Evolutionary conservation across 1,140 invertebrate genomes (phyloP).

Genomic region (Cherax quadricarinatus): DNA sequence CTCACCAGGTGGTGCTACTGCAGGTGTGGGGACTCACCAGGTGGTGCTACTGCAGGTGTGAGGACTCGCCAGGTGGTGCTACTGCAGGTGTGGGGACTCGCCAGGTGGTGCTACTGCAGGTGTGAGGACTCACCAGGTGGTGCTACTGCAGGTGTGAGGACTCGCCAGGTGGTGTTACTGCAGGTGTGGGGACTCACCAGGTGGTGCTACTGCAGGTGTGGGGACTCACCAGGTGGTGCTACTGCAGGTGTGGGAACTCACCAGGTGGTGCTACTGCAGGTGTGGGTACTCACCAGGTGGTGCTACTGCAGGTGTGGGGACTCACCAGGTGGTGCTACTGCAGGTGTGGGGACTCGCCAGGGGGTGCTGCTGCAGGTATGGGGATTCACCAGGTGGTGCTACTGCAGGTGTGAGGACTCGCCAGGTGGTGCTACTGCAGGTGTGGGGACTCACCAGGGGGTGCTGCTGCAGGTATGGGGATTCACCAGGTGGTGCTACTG

Average conservation of each 20-base stretch:
- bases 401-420: neutral
- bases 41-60: neutral
- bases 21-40: neutral
- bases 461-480: no score
- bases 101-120: conserved; percentile 36
- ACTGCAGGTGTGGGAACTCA: conserved; percentile 32
- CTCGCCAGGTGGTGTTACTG: no score
- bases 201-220: conserved; percentile 29
- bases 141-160: no score
- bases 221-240: neutral
- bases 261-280: neutral
- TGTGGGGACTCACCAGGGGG: no score
- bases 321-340: conserved; percentile 32
- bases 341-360: neutral
- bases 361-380: neutral
- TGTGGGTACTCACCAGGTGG: neutral
- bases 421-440: neutral
- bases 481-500: no score
- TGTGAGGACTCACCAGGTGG: neutral
- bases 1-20: neutral
- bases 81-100: neutral
- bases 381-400: neutral
- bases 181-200: neutral
- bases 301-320: neutral
- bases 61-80: neutral